Percentiles rank a stretch among this genome's conserved stretches.
phyloP scores from a whole-genome alignment of 2,113 vertebrate genomes.

The Notiomystis cincta region DNA sequence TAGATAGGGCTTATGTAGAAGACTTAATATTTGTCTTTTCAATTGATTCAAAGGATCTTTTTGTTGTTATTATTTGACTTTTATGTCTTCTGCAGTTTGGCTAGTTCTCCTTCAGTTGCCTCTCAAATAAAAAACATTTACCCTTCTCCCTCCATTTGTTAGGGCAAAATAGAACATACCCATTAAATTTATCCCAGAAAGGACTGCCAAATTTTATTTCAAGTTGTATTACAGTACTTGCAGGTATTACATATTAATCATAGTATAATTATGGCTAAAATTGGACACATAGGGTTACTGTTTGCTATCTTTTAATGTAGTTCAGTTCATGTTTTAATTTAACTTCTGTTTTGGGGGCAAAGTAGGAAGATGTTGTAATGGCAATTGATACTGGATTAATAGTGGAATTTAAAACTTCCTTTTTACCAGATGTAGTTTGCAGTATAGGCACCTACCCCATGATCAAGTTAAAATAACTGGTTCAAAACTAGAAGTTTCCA shows the following conservation, averaged over 20 bases:
- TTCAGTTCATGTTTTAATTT: background rate
- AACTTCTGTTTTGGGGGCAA: background rate
- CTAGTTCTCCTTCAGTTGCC: background rate
- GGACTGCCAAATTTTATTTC: constrained; percentile 18
- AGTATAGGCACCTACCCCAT: background rate
- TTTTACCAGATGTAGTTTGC: background rate
- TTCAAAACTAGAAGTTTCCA: background rate
- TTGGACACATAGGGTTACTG: background rate
- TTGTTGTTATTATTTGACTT: background rate
- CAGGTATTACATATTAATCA: background rate
- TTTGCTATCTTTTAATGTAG: background rate
- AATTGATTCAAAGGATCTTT: background rate
- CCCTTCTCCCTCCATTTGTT: background rate
- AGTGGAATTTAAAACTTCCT: background rate
- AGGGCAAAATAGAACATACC: background rate
- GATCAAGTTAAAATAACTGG: background rate
- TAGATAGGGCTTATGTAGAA: background rate
- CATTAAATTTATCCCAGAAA: constrained; percentile 4
- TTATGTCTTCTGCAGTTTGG: background rate
- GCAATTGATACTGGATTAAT: background rate
- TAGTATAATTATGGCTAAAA: background rate
- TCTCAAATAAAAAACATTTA: constrained; percentile 14
- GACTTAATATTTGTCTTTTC: background rate
- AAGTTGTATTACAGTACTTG: background rate
- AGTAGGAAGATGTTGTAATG: background rate